phyloP scores from a whole-genome alignment of 2,888 invertebrate genomes.

The Cheilosia scutellata region DNA sequence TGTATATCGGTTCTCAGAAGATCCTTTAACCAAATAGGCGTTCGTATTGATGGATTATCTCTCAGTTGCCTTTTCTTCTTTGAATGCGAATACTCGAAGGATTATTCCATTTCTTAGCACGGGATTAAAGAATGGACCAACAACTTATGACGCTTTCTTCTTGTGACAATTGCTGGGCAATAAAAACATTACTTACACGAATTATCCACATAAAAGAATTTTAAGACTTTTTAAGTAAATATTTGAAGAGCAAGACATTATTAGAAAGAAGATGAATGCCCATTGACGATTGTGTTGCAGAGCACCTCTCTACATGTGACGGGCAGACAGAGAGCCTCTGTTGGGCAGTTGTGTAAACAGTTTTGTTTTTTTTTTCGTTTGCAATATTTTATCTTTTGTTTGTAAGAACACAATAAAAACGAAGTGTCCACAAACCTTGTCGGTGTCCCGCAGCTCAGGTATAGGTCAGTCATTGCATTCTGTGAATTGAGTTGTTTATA shows the following conservation, averaged over 20 bases:
- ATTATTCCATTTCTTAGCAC: constrained; percentile 19
- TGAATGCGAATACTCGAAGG: neutral
- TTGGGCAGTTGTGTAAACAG: constrained; percentile 28
- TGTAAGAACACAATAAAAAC: neutral
- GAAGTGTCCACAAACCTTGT: neutral
- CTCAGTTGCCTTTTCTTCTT: neutral
- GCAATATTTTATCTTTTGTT: neutral
- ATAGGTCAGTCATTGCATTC: neutral
- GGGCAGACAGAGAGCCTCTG: neutral
- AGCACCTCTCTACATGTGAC: neutral
- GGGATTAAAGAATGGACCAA: constrained; percentile 1
- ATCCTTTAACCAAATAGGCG: neutral
- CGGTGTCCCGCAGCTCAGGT: neutral
- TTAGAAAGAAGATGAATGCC: constrained; percentile 14
- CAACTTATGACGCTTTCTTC: constrained; percentile 15
- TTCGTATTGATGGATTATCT: neutral
- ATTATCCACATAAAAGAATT: constrained; percentile 25
- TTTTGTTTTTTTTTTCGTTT: neutral
- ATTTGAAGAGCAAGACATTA: constrained; percentile 12
- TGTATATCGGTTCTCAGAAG: too few relatives aligned
- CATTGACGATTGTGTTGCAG: constrained; percentile 4
- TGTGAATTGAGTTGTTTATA: neutral
- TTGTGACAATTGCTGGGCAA: constrained; percentile 13
- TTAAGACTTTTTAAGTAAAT: constrained; percentile 44
- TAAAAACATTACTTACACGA: constrained; percentile 50